Evolutionary conservation across 2,888 invertebrate genomes (phyloP), one percentile per base, ranked within the genome.

Genomic region (Apamea epomidion): DNA sequence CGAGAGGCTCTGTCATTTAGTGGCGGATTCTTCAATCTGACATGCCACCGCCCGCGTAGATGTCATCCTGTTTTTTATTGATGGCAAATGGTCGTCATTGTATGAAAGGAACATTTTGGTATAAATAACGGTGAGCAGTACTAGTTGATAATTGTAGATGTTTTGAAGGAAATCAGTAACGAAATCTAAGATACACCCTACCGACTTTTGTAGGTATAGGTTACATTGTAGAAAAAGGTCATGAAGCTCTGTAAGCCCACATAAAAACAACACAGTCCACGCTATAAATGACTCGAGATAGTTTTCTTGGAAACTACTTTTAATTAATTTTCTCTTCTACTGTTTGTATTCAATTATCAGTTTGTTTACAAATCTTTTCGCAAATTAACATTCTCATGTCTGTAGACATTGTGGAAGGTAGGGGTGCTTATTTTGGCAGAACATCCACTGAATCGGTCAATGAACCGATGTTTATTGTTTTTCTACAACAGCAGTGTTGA

Each of bases 391-490:
- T 87, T 87, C 86, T 87, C 83, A 85, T 88, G 83, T 89, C 87
- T 87, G 85, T 84, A 86, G 88, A 89, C 90, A 92, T 93, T 94
- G 93, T 93, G 92, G 91, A 93, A 93, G 94, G 93, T 93, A 94
- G 94, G 94, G 94, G 93, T 95, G 96, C 95, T 96, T 96, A 92
- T 93, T 94, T 96, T 96, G 96, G 96, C 96, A 96, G 92, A 92
- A 92, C 88, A 91, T 90, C 89, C 90, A 89, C 90, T 92, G 91
- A 92, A 93, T 91, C 94, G 96, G 96, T 94, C 95, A 94, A 90
- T 94, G 96, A 96, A 95, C 96, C 91, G 82, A 78, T 88, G 95
- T 96, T 96, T 96, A 95, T 96, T 96, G 95, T 96, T 96, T 95
- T 96, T 95, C 94, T 94, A 93, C 94, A 93, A 92, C 93, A 94